Percentiles rank a stretch among this genome's conserved stretches.
Evolutionary conservation across 92 coral and sea anemone genomes (phyloP).

Genomic region (Bergia sp.): DNA sequence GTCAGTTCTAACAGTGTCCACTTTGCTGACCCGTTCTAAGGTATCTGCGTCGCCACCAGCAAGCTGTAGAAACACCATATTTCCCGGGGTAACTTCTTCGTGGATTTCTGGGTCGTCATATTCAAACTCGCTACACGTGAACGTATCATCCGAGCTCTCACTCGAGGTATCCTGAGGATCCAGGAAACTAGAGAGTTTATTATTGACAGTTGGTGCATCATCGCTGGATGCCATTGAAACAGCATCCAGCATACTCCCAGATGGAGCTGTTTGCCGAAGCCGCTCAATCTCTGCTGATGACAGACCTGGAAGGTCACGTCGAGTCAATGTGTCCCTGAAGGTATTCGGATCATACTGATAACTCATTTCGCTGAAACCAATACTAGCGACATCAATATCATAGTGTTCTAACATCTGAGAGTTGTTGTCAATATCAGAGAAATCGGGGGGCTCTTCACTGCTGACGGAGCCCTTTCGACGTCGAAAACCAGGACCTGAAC

Average conservation of each 20-base stretch:
- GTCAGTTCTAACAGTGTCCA: slow-evolving; percentile 10
- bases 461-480: slow-evolving; percentile 80
- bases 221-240: slow-evolving; percentile 83
- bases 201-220: slow-evolving; percentile 75
- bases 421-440: slow-evolving; percentile 86
- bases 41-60: slow-evolving; percentile 46
- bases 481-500: slow-evolving; percentile 59
- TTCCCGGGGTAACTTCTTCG: slow-evolving; percentile 69
- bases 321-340: slow-evolving; percentile 75
- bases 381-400: slow-evolving; percentile 94
- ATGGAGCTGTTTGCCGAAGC: slow-evolving; percentile 85
- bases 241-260: slow-evolving; percentile 93
- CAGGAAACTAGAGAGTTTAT: slow-evolving; percentile 78
- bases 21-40: slow-evolving; percentile 37
- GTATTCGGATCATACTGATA: slow-evolving; percentile 88
- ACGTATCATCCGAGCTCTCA: slow-evolving; percentile 96
- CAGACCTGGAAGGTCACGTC: slow-evolving; percentile 79
- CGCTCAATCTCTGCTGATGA: slow-evolving; percentile 88
- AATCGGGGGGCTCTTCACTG: slow-evolving; percentile 85
- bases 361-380: slow-evolving; percentile 89
- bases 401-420: slow-evolving; percentile 93
- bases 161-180: slow-evolving; percentile 90
- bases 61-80: slow-evolving; percentile 82
- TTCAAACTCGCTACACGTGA: slow-evolving; percentile 97
- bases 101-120: slow-evolving; percentile 77